Base-by-base conservation (phyloP, 2,888 invertebrate species). In the Nemoura dubitans region DNA sequence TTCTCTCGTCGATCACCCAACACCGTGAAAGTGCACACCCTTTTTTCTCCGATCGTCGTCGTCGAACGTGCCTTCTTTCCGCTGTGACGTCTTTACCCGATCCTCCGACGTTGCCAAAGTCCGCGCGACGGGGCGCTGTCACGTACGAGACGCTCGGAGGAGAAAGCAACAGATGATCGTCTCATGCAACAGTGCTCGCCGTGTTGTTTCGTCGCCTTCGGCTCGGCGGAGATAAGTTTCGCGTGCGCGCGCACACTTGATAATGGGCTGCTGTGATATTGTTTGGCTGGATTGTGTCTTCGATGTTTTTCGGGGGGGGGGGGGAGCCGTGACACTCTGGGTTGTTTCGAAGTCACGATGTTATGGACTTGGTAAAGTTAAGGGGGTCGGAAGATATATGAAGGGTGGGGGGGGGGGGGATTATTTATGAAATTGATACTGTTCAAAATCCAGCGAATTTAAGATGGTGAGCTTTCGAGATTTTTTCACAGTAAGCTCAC, bases 81-180 rank as follows among this genome's bases (percentile, higher is more conserved):
- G 76, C 21, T 26, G 5, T 14, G 28, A 5, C 76, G 84, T 84
- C 84, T 84, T 84, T 84, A 28, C 59, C 14, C 6, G 29, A 84
- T 59, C 84, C 84, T 28, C 3, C 82, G 83, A 21, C 26, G 83
- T 42, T 30, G 83, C 28, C 80, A 26, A 29, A 83, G 87, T 80
- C 80, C 30, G 80, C 10, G 42, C 43, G 28, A 30, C 25, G 43
- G 16, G 84, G 85, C 76, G 29, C 78, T 6, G 59, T 84, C 86
- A 76, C 83, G 80, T 83, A 10, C 85, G 28, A 43, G 36, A 78
- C 83, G 28, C 82, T 29, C n/a, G n/a, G n/a, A n/a, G 3, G 83
- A 27, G 78, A 27, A 84, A 87, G 86, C 86, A 84, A 86, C 85
- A 86, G 85, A 43, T 43, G 28, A 84, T 76, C n/a, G 85, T 87